Evolutionary conservation across 1,140 invertebrate genomes (phyloP).

Genomic region (Heliothis subflexa): DNA sequence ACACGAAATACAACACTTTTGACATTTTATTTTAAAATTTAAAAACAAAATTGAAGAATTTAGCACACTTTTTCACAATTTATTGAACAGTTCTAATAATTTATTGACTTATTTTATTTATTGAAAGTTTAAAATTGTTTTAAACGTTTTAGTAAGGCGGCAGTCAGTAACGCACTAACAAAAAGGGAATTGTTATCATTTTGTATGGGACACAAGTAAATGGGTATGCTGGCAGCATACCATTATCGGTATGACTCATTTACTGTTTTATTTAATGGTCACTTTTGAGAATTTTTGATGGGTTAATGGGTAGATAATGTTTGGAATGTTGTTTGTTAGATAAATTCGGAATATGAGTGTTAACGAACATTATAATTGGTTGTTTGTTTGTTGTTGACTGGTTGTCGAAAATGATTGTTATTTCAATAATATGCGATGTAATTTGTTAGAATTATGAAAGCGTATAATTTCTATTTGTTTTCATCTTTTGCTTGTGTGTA

Average conservation of each 20-base stretch:
- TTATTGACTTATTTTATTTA: not conserved
- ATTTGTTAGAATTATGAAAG: no score
- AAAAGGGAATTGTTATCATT: constrained; percentile 82
- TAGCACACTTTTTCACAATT: not conserved
- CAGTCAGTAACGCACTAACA: constrained; percentile 73
- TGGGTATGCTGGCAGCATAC: constrained; percentile 76
- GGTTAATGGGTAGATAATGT: constrained; percentile 1
- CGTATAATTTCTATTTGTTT: no score
- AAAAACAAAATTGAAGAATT: no score
- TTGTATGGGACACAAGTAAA: constrained; percentile 81
- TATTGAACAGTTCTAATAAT: not conserved
- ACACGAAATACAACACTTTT: constrained; percentile 55
- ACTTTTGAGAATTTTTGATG: constrained; percentile 12
- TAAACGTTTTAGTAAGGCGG: constrained; percentile 69
- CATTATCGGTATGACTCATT: constrained; percentile 82
- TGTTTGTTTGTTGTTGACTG: not conserved
- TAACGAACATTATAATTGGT: not conserved
- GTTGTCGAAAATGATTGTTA: not conserved
- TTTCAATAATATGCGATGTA: not conserved
- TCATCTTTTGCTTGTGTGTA: no score
- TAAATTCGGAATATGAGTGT: not conserved
- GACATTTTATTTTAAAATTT: constrained; percentile 48
- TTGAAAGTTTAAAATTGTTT: constrained; percentile 14
- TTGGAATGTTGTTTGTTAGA: constrained; percentile 12
- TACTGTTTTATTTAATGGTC: constrained; percentile 56